phyloP scores from a whole-genome alignment of 2,113 vertebrate species.

The Laterallus jamaicensis region DNA sequence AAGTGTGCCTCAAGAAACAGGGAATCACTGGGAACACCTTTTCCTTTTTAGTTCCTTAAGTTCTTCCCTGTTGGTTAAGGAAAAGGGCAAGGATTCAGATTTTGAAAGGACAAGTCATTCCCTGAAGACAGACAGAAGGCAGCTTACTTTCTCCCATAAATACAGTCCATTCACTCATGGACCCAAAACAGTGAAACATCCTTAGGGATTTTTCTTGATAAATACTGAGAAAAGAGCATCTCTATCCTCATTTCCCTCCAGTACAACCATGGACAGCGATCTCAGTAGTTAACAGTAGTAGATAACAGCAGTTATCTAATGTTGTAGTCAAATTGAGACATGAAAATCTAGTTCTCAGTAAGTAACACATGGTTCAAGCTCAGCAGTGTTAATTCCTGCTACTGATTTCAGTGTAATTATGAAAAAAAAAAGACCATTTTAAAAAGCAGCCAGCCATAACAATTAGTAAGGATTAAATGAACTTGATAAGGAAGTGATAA shows the following conservation, averaged over 20 bases:
- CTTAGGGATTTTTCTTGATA: neutral
- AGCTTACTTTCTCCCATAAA: neutral
- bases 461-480: neutral
- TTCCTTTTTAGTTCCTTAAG: neutral
- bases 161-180: fast-evolving
- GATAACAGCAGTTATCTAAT: neutral
- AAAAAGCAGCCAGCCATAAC: neutral
- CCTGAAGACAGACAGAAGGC: neutral
- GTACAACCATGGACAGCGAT: neutral
- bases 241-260: neutral
- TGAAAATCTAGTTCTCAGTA: neutral
- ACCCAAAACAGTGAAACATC: neutral
- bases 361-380: neutral
- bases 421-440: neutral
- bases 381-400: neutral
- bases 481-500: neutral
- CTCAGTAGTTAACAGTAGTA: neutral
- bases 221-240: neutral
- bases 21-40: neutral
- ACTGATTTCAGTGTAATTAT: neutral
- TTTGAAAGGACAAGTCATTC: neutral
- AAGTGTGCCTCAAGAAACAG: neutral
- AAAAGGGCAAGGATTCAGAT: neutral
- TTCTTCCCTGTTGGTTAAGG: neutral
- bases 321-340: neutral